Base-by-base conservation (phyloP, 2,113 vertebrate genomes). In the Lepisosteus oculatus region DNA sequence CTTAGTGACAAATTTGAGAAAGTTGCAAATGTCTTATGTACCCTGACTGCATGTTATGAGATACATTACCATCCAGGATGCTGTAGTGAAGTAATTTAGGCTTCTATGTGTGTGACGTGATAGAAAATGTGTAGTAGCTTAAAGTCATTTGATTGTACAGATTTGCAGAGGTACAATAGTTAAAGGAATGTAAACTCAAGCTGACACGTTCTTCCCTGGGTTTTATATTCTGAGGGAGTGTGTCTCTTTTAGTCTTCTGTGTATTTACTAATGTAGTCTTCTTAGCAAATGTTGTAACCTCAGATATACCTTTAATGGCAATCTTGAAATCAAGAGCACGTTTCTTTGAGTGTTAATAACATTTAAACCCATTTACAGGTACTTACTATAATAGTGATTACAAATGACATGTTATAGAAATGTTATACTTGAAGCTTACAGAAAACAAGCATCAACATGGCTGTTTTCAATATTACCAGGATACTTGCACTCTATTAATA, bases 41-140 rank as follows among this genome's bases (percentile, higher is more conserved):
- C 55, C 56, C 72, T 73, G 64, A 65, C 55, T 56, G 72, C 29
- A 6, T 61, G 8, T 66, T 54, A 66, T 66, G 63, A 66, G 63
- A 72, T 54, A n/a, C 29, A 55, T 72, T 57, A 57, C 14, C 63
- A 59, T 65, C 54, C 55, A n/a, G 14, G 43, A 72, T 17, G 14
- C 8, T 41, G 4, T 15, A 44, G 42, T 51, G 13, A 67, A 72
- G 63, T 43, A 7, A n/a, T 71, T 9, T 15, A 14, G 63, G 15
- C 71, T 72, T 56, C 51, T 56, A 55, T 15, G 43, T 29, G 15
- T 65, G 17, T 14, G 17, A 8, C 43, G 14, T 67, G 51, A 67
- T 43, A 61, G 54, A 61, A 68, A 73, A 73, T 66, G 55, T n/a
- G 13, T 8, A 42, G 8, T 6, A 69, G 15, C 43, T 67, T 15